Percentiles rank a stretch among this genome's conserved stretches.
phyloP scores from a whole-genome alignment of 2,113 vertebrate species.

The Vulpes lagopus region DNA sequence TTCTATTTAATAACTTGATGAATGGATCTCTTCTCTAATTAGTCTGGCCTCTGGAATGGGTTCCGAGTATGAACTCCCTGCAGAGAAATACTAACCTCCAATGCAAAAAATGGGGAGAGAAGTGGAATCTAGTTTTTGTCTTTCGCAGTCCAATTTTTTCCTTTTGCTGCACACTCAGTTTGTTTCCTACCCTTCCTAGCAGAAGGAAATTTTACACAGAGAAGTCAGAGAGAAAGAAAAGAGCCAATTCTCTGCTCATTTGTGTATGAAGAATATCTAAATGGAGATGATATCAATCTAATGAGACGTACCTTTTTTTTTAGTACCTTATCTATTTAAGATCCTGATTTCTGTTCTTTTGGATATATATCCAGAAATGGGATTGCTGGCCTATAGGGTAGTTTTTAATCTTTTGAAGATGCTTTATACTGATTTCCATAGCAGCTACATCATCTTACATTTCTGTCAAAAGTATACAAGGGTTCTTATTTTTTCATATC shows the following conservation, averaged over 20 bases:
- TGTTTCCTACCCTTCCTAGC: background rate
- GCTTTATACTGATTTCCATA: background rate
- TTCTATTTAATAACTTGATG: background rate
- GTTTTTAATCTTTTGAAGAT: background rate
- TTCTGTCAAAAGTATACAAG: background rate
- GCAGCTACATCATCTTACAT: background rate
- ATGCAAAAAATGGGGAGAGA: background rate
- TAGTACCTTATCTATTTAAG: background rate
- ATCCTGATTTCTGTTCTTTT: background rate
- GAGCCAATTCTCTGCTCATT: background rate
- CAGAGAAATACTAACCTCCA: background rate
- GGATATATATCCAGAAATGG: background rate
- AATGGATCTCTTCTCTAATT: background rate
- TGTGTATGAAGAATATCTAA: background rate
- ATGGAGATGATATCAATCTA: background rate
- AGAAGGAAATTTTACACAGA: background rate
- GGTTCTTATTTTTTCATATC: background rate
- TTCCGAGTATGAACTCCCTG: background rate
- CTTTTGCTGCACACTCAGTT: background rate
- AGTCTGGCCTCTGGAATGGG: background rate
- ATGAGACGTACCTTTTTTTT: background rate
- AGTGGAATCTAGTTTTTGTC: background rate
- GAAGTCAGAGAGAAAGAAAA: background rate
- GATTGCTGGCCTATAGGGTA: background rate
- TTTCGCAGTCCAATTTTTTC: background rate